Evolutionary conservation across 2,888 invertebrate genomes (phyloP), one percentile per base, ranked within the genome.

Genomic region (Seira musarum): DNA sequence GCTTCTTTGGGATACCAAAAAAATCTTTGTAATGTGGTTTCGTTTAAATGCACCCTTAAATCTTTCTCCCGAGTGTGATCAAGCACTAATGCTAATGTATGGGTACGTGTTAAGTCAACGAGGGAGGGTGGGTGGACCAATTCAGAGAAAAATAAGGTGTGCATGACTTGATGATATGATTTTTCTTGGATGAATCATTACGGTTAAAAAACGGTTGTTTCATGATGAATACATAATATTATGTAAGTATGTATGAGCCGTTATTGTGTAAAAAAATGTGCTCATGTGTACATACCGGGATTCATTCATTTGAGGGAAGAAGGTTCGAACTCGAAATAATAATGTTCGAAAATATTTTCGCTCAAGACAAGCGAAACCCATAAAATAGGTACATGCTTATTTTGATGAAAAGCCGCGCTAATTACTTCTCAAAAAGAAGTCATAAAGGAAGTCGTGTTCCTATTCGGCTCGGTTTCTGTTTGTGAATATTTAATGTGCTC

Each of bases 11-110:
- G 21, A 24, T 68, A 35, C 21, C n/a, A 17, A 21, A 21, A 68
- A 21, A 17, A 22, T 24, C 22, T 24, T 69, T 57, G 25, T 69
- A 53, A 69, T 25, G 30, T 15, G 57, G 6, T 69, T 67, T 67
- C 67, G 15, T 49, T 22, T 35, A 46, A 57, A 70, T 57, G 57
- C 21, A 70, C 69, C 68, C 68, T 68, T 68, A 68, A 68, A 68
- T 68, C 68, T 68, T 46, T 53, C 49, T 30, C 30, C 8, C 3
- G 30, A 30, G 30, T 30, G 30, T 30, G 30, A 30, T 30, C 53
- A 13, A 53, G 30, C 30, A 8, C 30, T 30, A 30, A 17, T 53
- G 17, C 17, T 53, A 53, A 53, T 53, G 53, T 53, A 15, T 53
- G 53, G 53, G 53, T 53, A 30, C 17, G 17, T 15, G 13, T 53